phyloP scores from a whole-genome alignment of 30 jellyfish, hydroid and myxozoan species.

The Mastigias papua region DNA sequence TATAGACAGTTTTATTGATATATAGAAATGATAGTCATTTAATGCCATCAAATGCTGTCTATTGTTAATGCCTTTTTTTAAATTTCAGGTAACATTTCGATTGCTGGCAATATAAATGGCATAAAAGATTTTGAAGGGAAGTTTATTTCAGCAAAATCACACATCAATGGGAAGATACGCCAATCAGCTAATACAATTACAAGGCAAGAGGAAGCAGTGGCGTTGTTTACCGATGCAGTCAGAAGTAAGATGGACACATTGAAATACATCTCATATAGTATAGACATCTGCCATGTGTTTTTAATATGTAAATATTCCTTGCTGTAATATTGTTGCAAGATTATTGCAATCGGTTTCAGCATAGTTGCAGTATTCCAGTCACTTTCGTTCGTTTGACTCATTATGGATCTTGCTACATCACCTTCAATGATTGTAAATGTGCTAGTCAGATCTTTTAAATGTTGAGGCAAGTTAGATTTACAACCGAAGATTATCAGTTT shows the following conservation, averaged over 20 bases:
- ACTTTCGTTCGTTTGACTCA: no score
- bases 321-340: background rate
- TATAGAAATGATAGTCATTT: no score
- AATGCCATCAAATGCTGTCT: no score
- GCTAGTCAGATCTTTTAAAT: no score
- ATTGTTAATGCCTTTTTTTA: background rate
- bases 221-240: slow-evolving; percentile 11
- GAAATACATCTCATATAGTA: background rate
- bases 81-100: slow-evolving; percentile 59
- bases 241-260: slow-evolving; percentile 29
- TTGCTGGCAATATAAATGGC: slow-evolving; percentile 58
- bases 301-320: background rate
- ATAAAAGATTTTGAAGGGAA: slow-evolving; percentile 19
- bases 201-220: slow-evolving; percentile 41
- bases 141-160: slow-evolving; percentile 2
- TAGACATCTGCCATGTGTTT: no score
- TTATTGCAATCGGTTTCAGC: background rate
- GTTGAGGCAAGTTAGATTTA: no score
- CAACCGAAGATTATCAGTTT: no score
- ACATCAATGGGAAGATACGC: background rate
- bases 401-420: no score
- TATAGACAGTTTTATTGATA: background rate
- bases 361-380: no score
- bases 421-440: no score
- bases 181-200: background rate